Evolutionary conservation across 2,113 vertebrate genomes (phyloP).

Genomic region (Progne subis): DNA sequence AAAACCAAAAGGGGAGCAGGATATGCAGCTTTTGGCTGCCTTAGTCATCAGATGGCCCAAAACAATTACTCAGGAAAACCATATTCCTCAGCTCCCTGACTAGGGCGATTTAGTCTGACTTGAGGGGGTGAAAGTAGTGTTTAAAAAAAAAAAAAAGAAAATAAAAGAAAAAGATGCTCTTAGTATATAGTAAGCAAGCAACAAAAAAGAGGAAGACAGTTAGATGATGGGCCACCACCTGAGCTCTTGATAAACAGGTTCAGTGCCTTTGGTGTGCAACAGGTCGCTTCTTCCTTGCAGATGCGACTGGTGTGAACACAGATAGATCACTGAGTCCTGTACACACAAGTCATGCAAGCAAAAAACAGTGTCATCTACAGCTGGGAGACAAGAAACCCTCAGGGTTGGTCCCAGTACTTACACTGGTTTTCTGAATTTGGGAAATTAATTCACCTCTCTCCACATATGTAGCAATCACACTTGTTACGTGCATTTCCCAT

Average conservation of each 20-base stretch:
- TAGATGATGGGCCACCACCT: background rate
- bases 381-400: background rate
- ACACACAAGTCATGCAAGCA: background rate
- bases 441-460: background rate
- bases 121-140: fast-evolving
- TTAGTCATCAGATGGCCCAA: background rate
- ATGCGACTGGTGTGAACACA: background rate
- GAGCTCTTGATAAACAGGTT: background rate
- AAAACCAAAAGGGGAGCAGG: background rate
- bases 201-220: background rate
- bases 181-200: background rate
- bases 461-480: background rate
- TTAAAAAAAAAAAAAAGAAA: background rate
- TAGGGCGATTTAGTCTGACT: background rate
- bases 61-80: background rate
- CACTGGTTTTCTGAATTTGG: background rate
- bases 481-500: background rate
- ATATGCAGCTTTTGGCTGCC: background rate
- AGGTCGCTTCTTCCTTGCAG: background rate
- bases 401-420: background rate
- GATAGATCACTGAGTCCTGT: background rate
- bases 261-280: background rate
- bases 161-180: background rate
- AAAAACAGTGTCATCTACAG: background rate
- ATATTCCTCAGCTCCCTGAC: background rate